phyloP scores from a whole-genome alignment of 2,113 vertebrate species.

The Paradoxurus hermaphroditus region DNA sequence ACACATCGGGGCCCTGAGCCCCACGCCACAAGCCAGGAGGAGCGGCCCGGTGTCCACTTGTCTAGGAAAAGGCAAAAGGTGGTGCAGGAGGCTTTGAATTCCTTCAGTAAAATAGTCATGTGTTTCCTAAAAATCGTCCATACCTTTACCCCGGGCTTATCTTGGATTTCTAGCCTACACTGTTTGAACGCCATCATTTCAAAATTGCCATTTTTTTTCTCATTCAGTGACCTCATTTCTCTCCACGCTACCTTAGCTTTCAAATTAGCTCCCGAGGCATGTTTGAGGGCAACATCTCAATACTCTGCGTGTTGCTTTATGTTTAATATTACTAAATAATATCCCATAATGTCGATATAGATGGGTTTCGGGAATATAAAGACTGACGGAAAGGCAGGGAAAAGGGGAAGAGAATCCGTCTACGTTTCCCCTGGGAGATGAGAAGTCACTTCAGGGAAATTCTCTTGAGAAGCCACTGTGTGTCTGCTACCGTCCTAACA shows the following conservation, averaged over 20 bases:
- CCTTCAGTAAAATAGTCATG: background rate
- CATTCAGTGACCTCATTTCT: background rate
- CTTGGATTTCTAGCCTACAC: background rate
- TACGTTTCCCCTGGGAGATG: background rate
- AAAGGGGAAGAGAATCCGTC: background rate
- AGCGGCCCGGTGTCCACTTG: background rate
- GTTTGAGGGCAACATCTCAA: background rate
- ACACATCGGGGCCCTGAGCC: background rate
- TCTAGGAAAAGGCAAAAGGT: background rate
- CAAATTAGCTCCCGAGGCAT: background rate
- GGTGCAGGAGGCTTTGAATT: background rate
- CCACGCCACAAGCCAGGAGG: background rate
- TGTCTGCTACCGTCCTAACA: fast-evolving
- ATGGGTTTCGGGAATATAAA: background rate
- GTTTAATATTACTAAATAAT: background rate
- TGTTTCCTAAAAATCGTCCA: background rate
- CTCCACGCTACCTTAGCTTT: background rate
- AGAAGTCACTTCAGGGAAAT: background rate
- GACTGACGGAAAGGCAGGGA: background rate
- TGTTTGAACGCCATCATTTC: background rate
- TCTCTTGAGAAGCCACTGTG: background rate
- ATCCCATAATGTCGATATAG: background rate
- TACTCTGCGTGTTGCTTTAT: background rate
- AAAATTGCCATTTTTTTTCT: background rate
- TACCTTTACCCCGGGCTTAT: background rate